Percentiles rank a stretch among this genome's conserved stretches.
Evolutionary conservation across 2,113 vertebrate species (phyloP).

Genomic region (Vombatus ursinus): DNA sequence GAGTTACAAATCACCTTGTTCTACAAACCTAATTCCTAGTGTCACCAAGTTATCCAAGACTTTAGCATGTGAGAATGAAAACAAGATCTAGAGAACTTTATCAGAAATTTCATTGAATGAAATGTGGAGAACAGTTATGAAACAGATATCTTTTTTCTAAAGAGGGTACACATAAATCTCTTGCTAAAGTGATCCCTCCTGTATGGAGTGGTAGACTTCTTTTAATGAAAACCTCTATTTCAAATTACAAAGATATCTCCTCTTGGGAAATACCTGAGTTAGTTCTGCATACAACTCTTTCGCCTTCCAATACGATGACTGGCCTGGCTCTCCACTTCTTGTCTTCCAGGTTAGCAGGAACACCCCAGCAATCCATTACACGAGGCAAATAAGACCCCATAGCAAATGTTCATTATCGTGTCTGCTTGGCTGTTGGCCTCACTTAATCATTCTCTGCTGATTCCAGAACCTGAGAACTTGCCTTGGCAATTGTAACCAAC

Average conservation of each 20-base stretch:
- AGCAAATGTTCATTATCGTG: neutral
- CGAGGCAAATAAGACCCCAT: neutral
- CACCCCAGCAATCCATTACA: neutral
- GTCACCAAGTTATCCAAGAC: neutral
- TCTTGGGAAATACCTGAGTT: neutral
- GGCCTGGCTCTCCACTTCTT: neutral
- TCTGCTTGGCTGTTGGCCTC: neutral
- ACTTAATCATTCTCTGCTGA: neutral
- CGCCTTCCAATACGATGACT: neutral
- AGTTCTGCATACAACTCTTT: neutral
- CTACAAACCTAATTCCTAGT: neutral
- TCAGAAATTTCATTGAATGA: neutral
- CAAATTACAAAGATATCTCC: neutral
- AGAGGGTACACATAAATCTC: neutral
- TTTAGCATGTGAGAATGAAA: neutral
- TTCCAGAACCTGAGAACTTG: neutral
- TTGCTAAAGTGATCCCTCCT: neutral
- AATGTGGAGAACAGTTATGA: neutral
- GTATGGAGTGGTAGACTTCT: neutral
- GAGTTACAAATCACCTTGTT: neutral
- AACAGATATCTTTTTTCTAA: neutral
- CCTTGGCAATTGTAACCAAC: neutral
- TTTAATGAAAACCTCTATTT: neutral
- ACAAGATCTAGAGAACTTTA: neutral
- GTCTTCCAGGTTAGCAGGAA: neutral